Percentiles rank a stretch among this genome's conserved stretches.
phyloP scores from a whole-genome alignment of 2,797 vertebrate species.

The Enteromius unitaeniatus region DNA sequence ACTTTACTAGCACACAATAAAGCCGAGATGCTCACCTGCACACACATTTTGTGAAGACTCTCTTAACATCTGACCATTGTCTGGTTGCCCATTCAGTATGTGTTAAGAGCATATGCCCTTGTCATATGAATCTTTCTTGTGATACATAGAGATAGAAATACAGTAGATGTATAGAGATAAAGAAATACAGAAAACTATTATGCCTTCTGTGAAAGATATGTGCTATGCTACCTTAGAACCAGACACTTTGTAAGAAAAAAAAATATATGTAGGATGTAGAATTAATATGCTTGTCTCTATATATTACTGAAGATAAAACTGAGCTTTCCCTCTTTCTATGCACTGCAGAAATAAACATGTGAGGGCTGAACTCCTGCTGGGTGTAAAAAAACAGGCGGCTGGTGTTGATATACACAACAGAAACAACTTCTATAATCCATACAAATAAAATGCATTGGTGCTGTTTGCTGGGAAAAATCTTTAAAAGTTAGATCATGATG shows the following conservation, averaged over 20 bases:
- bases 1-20: too few relatives aligned
- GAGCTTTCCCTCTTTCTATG: neutral
- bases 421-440: neutral
- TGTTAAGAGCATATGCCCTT: too few relatives aligned
- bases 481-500: neutral
- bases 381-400: neutral
- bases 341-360: neutral
- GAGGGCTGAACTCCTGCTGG: neutral
- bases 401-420: neutral
- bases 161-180: too few relatives aligned
- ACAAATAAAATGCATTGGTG: slow-evolving; percentile 7
- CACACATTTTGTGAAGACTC: too few relatives aligned
- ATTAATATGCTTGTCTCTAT: neutral
- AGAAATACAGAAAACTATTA: too few relatives aligned
- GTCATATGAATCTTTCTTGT: too few relatives aligned
- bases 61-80: too few relatives aligned
- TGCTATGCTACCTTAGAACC: neutral
- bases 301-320: neutral
- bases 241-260: neutral
- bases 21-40: too few relatives aligned
- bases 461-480: neutral
- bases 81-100: too few relatives aligned
- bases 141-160: too few relatives aligned
- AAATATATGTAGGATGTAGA: neutral
- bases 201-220: neutral